phyloP scores from a whole-genome alignment of 2,797 vertebrate genomes.

The Microhierax caerulescens region DNA sequence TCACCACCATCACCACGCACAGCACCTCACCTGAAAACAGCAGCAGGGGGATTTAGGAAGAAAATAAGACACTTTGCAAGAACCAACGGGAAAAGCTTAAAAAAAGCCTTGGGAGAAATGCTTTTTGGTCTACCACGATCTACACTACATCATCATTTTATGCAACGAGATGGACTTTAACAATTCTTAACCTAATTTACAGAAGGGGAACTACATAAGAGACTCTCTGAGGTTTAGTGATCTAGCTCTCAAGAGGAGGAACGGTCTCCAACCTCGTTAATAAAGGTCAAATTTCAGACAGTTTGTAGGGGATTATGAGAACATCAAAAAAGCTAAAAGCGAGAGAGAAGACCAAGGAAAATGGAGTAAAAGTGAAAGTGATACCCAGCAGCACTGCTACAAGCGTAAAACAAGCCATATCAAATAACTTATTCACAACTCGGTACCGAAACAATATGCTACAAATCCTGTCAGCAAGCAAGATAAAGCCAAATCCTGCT shows the following conservation, averaged over 20 bases:
- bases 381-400: background rate
- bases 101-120: background rate
- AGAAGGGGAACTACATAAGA: background rate
- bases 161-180: background rate
- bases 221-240: background rate
- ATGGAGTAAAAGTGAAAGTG: rapidly evolving
- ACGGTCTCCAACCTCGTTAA: background rate
- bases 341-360: background rate
- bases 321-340: background rate
- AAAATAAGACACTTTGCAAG: background rate
- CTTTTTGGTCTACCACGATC: background rate
- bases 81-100: background rate
- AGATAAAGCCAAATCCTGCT: conserved; percentile 36
- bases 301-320: background rate
- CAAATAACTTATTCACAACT: background rate
- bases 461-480: background rate
- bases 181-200: conserved; percentile 22
- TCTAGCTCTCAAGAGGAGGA: background rate
- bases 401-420: background rate
- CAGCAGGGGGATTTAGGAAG: background rate
- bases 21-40: background rate
- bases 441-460: background rate
- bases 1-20: rapidly evolving
- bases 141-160: background rate
- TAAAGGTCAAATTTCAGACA: conserved; percentile 33